Percentiles rank a stretch among this genome's conserved stretches.
phyloP scores from a whole-genome alignment of 2,888 invertebrate genomes.

The Sialis fuliginosa region DNA sequence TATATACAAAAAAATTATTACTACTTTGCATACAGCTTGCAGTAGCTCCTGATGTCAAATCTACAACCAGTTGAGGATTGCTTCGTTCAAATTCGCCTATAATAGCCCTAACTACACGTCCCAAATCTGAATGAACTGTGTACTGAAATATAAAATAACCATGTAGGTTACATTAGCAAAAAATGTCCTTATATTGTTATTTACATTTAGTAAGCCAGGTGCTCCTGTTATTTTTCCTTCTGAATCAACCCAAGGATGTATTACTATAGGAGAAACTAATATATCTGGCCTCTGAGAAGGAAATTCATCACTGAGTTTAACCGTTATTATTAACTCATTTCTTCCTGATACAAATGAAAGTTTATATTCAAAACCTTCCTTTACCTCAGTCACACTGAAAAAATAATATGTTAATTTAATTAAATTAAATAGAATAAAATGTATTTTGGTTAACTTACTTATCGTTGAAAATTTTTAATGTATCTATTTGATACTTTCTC shows the following conservation, averaged over 20 bases:
- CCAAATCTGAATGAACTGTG: constrained; percentile 61
- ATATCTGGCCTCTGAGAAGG: constrained; percentile 58
- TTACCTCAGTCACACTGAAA: constrained; percentile 48
- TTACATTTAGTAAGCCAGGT: constrained; percentile 56
- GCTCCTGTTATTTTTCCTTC: constrained; percentile 54
- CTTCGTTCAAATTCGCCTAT: constrained; percentile 58
- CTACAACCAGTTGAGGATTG: constrained; percentile 30
- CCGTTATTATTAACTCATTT: constrained; percentile 44
- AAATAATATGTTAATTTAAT: constrained; percentile 5
- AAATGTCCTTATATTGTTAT: constrained; percentile 8
- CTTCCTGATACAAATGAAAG: constrained; percentile 48
- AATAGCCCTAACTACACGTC: constrained; percentile 63
- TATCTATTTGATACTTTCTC: constrained; percentile 60
- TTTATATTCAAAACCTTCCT: constrained; percentile 52
- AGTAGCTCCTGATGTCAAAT: constrained; percentile 8
- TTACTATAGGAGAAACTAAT: constrained; percentile 43
- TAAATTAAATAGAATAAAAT: constrained; percentile 5
- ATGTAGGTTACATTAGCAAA: background rate
- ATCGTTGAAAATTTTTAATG: constrained; percentile 66
- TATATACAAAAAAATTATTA: background rate
- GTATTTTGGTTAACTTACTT: constrained; percentile 32
- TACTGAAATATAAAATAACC: constrained; percentile 27
- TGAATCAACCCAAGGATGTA: constrained; percentile 54
- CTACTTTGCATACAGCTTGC: background rate
- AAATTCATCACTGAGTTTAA: constrained; percentile 49